Evolutionary conservation across 2,113 vertebrate genomes (phyloP), one percentile per base, ranked within the genome.

Genomic region (Vimba vimba): DNA sequence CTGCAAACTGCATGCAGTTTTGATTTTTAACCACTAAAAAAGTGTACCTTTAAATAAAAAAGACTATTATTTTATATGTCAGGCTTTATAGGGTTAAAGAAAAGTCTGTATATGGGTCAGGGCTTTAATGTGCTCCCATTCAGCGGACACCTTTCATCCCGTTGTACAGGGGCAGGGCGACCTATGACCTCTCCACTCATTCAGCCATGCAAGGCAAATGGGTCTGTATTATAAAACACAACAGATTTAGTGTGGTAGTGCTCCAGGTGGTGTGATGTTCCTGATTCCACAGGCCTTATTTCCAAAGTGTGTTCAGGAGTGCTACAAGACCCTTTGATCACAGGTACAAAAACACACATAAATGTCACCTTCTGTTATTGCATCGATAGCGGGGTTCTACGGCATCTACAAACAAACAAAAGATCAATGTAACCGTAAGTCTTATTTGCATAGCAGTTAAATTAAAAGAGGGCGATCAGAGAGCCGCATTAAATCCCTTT

Each of bases 81-180:
- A n/a, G 21, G 69, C 21, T 73, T 74, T 25, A 74, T 23, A 45
- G 69, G 39, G 11, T n/a, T 74, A 66, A 66, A 30, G 64, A 66
- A 81, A 68, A 13, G 7, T 82, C 52, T 6, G 68, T 78, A 10
- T 52, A 39, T 68, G 81, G 19, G 73, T 84, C 62, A 27, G 52
- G 13, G 68, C 80, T 86, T 80, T 87, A 60, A 71, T 81, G 68
- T 47, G 25, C 79, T 36, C 39, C 39, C 36, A 68, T 81, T 86
- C 60, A 81, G n/a, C 4, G 3, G 43, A 69, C 10, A 4, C 43
- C 59, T 83, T 86, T 83, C 69, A 86, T 80, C 80, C 62, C 15
- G 25, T 64, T 6, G 50, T 17, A 43, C 50, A 57, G 15, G 62
- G 60, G 19, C 33, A 33, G 25, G 15, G 19, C 33, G 52, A 43